Percentiles rank a stretch among this genome's conserved stretches.
phyloP scores from a whole-genome alignment of 2,113 vertebrate species.

The Dipodomys spectabilis region DNA sequence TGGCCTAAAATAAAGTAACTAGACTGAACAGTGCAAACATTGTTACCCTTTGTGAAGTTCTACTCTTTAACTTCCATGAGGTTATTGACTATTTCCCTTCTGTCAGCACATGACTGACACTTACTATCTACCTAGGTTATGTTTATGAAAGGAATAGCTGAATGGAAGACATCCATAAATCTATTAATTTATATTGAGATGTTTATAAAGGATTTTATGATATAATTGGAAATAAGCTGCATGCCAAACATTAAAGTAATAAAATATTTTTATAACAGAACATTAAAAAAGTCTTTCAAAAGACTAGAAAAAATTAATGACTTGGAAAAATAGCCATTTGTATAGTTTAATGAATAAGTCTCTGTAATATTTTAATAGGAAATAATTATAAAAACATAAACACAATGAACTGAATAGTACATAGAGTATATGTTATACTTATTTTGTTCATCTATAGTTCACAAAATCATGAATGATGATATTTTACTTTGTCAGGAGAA shows the following conservation, averaged over 20 bases:
- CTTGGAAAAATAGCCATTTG: background rate
- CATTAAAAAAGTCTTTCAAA: constrained; percentile 19
- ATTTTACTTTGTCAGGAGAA: background rate
- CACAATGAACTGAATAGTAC: background rate
- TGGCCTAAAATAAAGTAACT: background rate
- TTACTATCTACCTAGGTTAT: background rate
- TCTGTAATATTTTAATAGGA: constrained; percentile 44
- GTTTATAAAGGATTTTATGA: background rate
- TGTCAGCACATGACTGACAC: background rate
- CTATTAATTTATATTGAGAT: background rate
- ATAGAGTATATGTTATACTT: background rate
- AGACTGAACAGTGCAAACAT: background rate
- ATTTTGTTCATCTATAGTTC: background rate
- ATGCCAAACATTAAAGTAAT: constrained; percentile 9
- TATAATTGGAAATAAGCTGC: background rate
- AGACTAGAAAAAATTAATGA: background rate
- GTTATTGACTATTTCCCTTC: background rate
- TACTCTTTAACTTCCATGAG: background rate
- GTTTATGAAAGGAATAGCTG: background rate
- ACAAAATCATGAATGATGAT: background rate
- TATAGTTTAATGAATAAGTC: constrained; percentile 18
- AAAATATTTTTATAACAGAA: background rate
- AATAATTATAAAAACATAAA: constrained; percentile 44
- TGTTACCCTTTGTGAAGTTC: background rate
- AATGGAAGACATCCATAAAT: background rate